Percentiles rank a stretch among this genome's conserved stretches.
Conservation (phyloP, 2,888 invertebrate species). For the Drosophila pullipes region DNA sequence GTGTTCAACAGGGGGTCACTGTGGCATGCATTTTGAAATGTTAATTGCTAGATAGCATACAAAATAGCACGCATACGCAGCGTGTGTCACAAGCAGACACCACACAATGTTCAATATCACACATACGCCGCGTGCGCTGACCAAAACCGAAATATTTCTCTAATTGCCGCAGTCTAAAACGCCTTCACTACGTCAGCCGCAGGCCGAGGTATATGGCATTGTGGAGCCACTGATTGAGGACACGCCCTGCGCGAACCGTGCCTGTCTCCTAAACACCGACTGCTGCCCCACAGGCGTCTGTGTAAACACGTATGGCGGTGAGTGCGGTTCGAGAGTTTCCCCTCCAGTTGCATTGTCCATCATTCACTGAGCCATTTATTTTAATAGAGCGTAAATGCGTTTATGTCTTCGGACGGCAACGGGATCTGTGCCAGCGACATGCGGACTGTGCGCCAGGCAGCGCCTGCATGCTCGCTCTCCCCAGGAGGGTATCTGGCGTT, state of each 20-base stretch:
- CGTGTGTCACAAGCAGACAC: constrained; percentile 11
- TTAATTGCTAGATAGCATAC: not conserved
- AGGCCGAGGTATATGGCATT: constrained; percentile 76
- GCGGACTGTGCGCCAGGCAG: constrained; percentile 94
- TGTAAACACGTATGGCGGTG: constrained; percentile 78
- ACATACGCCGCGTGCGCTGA: constrained; percentile 30
- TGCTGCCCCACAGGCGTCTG: constrained; percentile 94
- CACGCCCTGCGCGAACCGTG: constrained; percentile 91
- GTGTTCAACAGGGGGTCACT: not conserved
- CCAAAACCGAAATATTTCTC: constrained; percentile 19
- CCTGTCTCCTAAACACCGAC: constrained; percentile 92
- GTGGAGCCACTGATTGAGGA: constrained; percentile 87
- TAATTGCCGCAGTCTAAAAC: constrained; percentile 36
- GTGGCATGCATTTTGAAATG: constrained; percentile 4
- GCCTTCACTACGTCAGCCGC: constrained; percentile 55
- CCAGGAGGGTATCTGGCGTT: constrained; percentile 88
- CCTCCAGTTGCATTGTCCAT: constrained; percentile 9
- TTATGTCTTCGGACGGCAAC: constrained; percentile 90
- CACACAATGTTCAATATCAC: constrained; percentile 14
- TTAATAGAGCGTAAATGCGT: constrained; percentile 87
- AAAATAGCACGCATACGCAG: constrained; percentile 18
- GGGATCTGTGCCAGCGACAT: constrained; percentile 93
- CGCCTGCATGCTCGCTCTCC: constrained; percentile 89
- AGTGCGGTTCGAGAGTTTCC: constrained; percentile 73
- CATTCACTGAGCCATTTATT: constrained; percentile 7